Conservation (phyloP, 2,888 invertebrate species). For the Dastarcus helophoroides region DNA sequence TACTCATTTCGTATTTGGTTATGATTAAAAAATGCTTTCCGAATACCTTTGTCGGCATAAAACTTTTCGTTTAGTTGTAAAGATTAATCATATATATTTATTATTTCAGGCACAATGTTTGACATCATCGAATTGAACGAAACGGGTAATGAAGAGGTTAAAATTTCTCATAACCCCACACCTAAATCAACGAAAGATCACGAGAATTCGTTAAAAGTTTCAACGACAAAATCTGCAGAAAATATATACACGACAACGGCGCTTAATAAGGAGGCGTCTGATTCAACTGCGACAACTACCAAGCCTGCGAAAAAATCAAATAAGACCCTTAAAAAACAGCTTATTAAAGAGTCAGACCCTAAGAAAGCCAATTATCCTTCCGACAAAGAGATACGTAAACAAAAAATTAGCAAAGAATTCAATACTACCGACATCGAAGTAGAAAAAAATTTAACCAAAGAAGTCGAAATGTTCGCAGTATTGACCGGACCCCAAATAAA, state of each 20-base stretch:
- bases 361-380: slow-evolving; percentile 16
- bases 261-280: slow-evolving; percentile 24
- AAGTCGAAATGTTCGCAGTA: slow-evolving; percentile 30
- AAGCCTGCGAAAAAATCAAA: slow-evolving; percentile 15
- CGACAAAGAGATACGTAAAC: slow-evolving; percentile 12
- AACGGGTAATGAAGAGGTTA: slow-evolving; percentile 25
- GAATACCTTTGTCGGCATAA: too few relatives aligned
- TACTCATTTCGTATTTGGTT: too few relatives aligned
- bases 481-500: slow-evolving; percentile 22
- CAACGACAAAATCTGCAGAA: slow-evolving; percentile 10
- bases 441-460: slow-evolving; percentile 20
- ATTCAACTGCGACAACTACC: slow-evolving; percentile 17
- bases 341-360: slow-evolving; percentile 19
- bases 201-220: slow-evolving; percentile 4
- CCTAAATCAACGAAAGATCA: slow-evolving; percentile 11
- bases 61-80: too few relatives aligned
- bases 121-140: slow-evolving; percentile 36
- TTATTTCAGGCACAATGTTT: slow-evolving; percentile 31
- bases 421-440: slow-evolving; percentile 9
- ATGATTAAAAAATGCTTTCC: too few relatives aligned
- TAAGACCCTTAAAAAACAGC: slow-evolving; percentile 17
- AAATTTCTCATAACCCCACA: slow-evolving; percentile 13
- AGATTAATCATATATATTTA: too few relatives aligned
- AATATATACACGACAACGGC: slow-evolving; percentile 21
- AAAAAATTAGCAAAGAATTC: slow-evolving; percentile 15